Evolutionary conservation across 2,888 invertebrate species (phyloP), one percentile per base, ranked within the genome.

Genomic region (Ctena decussata): DNA sequence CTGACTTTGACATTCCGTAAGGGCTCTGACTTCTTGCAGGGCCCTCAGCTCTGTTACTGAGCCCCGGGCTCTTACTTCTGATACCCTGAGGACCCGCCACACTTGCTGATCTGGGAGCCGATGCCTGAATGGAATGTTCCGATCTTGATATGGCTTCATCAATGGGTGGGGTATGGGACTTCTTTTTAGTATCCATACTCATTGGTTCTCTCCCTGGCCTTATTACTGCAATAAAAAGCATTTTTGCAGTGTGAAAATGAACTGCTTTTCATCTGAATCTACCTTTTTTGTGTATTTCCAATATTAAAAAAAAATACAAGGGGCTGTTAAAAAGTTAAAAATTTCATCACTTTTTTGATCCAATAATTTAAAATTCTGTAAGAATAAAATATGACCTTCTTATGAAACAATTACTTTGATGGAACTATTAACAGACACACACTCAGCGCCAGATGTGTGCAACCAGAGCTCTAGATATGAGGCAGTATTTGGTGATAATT

Each of bases 191-290:
- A n/a, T 21, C 65, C 65, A 24, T 65, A 65, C 65, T 85, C 86
- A 87, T 85, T n/a, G 87, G 85, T 65, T 85, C 87, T 77, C 85
- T 49, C 41, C 87, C 84, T 27, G 87, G 85, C 77, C 87, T 49
- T 76, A 88, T 80, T 57, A 88, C 88, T 88, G 80, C 30, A 80
- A 84, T 11, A 27, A 24, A 57, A 8, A 57, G 27, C 2, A n/a
- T 49, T 49, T 21, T 11, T 41, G 15, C 41, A 41, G 8, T 41
- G n/a, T n/a, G n/a, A n/a, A n/a, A n/a, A n/a, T n/a, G n/a, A n/a
- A n/a, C n/a, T n/a, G n/a, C n/a, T n/a, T n/a, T n/a, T n/a, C n/a
- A n/a, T n/a, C n/a, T n/a, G n/a, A n/a, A n/a, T n/a, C n/a, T n/a
- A n/a, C n/a, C n/a, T n/a, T n/a, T n/a, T n/a, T n/a, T n/a, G n/a